Evolutionary conservation across 2,888 invertebrate species (phyloP).

Genomic region (Agriopis leucophaearia): DNA sequence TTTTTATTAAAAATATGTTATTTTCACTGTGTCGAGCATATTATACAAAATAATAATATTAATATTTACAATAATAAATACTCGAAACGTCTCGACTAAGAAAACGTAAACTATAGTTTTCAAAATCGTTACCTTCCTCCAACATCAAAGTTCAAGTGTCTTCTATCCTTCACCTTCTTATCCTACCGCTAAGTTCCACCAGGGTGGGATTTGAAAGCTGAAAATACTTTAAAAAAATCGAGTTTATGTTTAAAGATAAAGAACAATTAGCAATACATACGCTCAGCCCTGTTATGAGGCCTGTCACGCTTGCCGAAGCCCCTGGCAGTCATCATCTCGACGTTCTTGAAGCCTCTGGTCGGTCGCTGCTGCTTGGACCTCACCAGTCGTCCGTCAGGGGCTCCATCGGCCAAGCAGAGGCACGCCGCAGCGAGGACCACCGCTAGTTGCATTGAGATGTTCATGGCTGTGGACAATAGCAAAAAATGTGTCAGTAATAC

Average conservation of each 20-base stretch:
- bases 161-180: too few relatives aligned
- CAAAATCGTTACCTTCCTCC: too few relatives aligned
- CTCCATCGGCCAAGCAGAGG: slow-evolving; percentile 72
- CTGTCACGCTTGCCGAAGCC: slow-evolving; percentile 88
- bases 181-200: too few relatives aligned
- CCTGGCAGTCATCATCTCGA: slow-evolving; percentile 88
- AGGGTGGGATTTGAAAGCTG: not conserved
- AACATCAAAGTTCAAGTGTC: too few relatives aligned
- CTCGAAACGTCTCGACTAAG: too few relatives aligned
- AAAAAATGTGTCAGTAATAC: not conserved
- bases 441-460: slow-evolving; percentile 74
- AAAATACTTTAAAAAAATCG: not conserved
- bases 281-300: slow-evolving; percentile 72
- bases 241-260: not conserved
- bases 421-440: slow-evolving; percentile 72
- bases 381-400: slow-evolving; percentile 69
- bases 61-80: too few relatives aligned
- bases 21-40: too few relatives aligned
- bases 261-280: slow-evolving; percentile 61
- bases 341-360: slow-evolving; percentile 88
- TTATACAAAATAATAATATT: too few relatives aligned
- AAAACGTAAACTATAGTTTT: too few relatives aligned
- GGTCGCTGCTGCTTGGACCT: slow-evolving; percentile 83
- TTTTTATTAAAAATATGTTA: too few relatives aligned
- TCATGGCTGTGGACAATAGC: slow-evolving; percentile 68